phyloP scores from a whole-genome alignment of 1,140 invertebrate species.

The Chionoecetes opilio region DNA sequence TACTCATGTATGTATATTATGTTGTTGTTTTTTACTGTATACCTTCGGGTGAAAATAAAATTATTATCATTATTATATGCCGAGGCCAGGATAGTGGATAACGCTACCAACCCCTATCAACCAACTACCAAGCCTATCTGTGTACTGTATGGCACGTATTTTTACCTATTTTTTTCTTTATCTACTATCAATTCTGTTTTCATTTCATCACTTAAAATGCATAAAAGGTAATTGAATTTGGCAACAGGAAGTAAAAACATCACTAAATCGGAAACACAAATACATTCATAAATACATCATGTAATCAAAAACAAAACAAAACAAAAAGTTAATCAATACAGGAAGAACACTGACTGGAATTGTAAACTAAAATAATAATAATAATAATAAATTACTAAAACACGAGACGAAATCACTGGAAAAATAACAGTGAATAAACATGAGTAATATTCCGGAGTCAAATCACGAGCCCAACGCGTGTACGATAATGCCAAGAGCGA shows the following conservation, averaged over 20 bases:
- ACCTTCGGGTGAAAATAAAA: too few species aligned
- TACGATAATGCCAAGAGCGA: neutral
- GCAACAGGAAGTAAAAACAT: too few species aligned
- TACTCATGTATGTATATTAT: too few species aligned
- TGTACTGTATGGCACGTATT: too few species aligned
- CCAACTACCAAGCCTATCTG: too few species aligned
- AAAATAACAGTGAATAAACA: neutral
- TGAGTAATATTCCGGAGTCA: neutral
- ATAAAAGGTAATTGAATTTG: too few species aligned
- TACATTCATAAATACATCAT: too few species aligned
- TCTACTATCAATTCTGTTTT: neutral
- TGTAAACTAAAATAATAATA: neutral
- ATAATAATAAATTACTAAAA: neutral
- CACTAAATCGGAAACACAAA: too few species aligned
- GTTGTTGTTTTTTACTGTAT: too few species aligned
- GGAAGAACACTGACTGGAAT: neutral
- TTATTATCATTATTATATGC: too few species aligned
- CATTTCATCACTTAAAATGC: neutral
- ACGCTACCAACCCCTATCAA: too few species aligned
- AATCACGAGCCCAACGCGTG: neutral
- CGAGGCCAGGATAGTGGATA: too few species aligned
- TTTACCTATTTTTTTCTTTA: neutral
- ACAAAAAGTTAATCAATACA: neutral
- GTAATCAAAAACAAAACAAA: neutral
- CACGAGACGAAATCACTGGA: neutral